Evolutionary conservation across 2,113 vertebrate species (phyloP).

Genomic region (Zosterops japonicus): DNA sequence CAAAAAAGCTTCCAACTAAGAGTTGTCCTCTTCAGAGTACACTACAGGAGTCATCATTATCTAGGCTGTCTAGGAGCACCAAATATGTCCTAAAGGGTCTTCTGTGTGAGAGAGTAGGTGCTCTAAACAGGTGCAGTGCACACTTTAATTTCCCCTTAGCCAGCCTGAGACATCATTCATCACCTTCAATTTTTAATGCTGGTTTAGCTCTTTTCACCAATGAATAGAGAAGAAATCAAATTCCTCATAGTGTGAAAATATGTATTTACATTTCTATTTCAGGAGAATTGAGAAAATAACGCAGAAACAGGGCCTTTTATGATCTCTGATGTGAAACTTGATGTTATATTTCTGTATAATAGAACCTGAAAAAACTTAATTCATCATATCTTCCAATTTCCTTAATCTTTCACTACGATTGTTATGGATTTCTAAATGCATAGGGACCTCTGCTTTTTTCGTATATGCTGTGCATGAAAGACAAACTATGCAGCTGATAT

Average conservation of each 20-base stretch:
- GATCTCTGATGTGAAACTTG: neutral
- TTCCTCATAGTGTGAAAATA: neutral
- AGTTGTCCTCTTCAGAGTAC: neutral
- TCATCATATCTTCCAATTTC: neutral
- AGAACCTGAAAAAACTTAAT: neutral
- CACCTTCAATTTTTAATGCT: neutral
- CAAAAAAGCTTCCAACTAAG: neutral
- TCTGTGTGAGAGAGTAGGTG: neutral
- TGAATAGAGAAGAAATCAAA: neutral
- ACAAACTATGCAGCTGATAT: neutral
- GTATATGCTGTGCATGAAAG: neutral
- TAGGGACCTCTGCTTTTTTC: neutral
- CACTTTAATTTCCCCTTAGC: neutral
- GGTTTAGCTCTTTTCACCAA: neutral
- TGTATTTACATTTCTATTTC: neutral
- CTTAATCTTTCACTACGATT: neutral
- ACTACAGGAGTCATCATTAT: fast-evolving
- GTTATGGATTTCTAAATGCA: neutral
- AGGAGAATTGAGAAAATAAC: neutral
- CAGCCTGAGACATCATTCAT: neutral
- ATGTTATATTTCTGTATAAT: neutral
- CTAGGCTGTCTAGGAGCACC: neutral
- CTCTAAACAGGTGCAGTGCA: neutral
- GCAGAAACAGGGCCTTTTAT: neutral
- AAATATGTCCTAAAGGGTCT: neutral